These are phyloP conservation scores for Spilogale gracilis DNA, from an alignment of 2,113 vertebrate genomes.

Conservation along the genomic window DNA sequence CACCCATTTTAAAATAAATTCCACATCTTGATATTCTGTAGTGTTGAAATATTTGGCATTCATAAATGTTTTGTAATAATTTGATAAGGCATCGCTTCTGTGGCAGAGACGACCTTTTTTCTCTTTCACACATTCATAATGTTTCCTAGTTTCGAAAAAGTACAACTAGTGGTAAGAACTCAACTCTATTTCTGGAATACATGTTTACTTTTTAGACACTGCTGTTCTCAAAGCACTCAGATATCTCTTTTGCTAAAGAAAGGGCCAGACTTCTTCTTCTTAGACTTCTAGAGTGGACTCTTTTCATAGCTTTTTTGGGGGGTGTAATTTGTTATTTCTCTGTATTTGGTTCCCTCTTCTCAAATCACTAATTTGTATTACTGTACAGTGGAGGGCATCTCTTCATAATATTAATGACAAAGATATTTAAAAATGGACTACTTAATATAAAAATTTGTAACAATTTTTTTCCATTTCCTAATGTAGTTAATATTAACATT, in stretches of 20 bases:
- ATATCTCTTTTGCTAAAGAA: constrained; percentile 3
- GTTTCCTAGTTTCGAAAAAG: constrained; percentile 10
- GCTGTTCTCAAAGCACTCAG: background rate
- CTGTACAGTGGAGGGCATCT: background rate
- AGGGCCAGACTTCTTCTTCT: background rate
- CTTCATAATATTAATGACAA: constrained; percentile 10
- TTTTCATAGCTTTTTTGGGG: background rate
- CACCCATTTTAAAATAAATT: background rate
- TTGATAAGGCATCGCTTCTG: constrained; percentile 17
- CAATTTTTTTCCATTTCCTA: background rate
- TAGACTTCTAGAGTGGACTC: background rate
- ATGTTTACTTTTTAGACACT: constrained; percentile 38
- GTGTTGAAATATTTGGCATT: constrained; percentile 42
- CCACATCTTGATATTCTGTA: background rate
- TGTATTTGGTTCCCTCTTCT: background rate
- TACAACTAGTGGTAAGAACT: background rate
- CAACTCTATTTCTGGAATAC: background rate
- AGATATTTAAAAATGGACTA: constrained; percentile 40
- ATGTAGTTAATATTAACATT: background rate
- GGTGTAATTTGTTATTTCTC: background rate
- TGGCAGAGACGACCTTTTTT: background rate
- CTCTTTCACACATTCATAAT: background rate
- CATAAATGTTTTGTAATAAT: background rate
- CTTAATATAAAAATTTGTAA: constrained; percentile 37
- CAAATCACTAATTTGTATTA: constrained; percentile 50